Conservation (phyloP, 2,113 vertebrate genomes). For the Anoura caudifer region DNA sequence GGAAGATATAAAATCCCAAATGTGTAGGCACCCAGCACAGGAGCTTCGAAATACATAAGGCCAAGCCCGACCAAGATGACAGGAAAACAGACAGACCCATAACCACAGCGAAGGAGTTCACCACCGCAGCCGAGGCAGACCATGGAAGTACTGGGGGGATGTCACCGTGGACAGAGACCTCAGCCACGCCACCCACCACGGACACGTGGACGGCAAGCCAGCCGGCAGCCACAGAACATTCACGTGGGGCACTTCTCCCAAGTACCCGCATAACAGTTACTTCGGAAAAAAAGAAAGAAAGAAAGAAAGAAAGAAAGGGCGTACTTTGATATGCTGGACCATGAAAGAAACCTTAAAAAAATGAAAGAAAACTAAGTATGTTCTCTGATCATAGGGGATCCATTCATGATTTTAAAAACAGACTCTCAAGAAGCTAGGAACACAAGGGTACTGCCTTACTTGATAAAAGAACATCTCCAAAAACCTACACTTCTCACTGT, state of each 20-base stretch:
- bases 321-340: no score
- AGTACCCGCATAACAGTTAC: no score
- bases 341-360: background rate
- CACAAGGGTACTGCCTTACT: background rate
- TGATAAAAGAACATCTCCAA: background rate
- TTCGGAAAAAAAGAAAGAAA: no score
- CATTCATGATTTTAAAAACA: background rate
- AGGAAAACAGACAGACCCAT: background rate
- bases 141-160: background rate
- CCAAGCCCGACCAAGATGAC: background rate
- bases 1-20: no score
- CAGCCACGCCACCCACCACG: background rate
- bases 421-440: background rate
- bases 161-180: background rate
- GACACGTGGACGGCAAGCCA: background rate
- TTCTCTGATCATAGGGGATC: background rate
- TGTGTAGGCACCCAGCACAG: no score
- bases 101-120: no score
- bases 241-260: rapidly evolving
- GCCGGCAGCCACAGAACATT: background rate
- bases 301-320: no score
- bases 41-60: no score
- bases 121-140: background rate
- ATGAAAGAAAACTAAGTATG: background rate
- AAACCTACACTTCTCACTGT: background rate